Conservation (phyloP, 1,140 invertebrate genomes). For the Sinella curviseta region DNA sequence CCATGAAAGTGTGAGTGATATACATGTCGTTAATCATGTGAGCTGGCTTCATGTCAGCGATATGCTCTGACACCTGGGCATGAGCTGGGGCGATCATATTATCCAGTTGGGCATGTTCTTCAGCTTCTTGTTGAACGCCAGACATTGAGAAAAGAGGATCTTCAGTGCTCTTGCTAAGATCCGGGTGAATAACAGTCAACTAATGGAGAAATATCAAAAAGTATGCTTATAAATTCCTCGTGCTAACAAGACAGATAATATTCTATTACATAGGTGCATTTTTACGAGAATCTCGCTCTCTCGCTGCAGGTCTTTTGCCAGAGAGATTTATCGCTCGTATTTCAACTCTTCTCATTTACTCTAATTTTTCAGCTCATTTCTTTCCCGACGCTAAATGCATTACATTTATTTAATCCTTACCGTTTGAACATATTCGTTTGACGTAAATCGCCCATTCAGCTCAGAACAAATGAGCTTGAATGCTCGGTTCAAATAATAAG, state of each 20-base stretch:
- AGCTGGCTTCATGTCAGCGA: constrained; percentile 62
- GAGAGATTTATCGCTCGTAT: constrained; percentile 21
- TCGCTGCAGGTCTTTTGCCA: not conserved
- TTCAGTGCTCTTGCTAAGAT: constrained; percentile 55
- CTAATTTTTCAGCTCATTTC: constrained; percentile 22
- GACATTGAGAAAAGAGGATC: constrained; percentile 40
- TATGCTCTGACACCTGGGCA: constrained; percentile 64
- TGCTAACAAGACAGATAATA: not conserved
- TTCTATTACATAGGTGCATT: not conserved
- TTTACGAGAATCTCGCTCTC: not conserved
- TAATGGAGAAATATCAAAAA: constrained; percentile 53
- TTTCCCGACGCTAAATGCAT: not conserved
- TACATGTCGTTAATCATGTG: constrained; percentile 56
- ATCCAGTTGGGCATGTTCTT: constrained; percentile 45
- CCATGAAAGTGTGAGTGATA: constrained; percentile 50
- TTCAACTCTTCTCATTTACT: constrained; percentile 6
- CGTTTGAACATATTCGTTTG: constrained; percentile 90
- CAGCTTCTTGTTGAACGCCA: constrained; percentile 37
- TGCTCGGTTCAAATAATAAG: constrained; percentile 88
- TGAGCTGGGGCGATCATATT: constrained; percentile 58
- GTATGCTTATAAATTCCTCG: no score
- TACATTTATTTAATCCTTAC: constrained; percentile 59
- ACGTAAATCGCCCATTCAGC: constrained; percentile 86
- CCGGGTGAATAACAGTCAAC: constrained; percentile 78
- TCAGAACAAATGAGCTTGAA: constrained; percentile 93